Base-by-base conservation (phyloP, 1,140 invertebrate species). In the Ctenoplectra terminalis region DNA sequence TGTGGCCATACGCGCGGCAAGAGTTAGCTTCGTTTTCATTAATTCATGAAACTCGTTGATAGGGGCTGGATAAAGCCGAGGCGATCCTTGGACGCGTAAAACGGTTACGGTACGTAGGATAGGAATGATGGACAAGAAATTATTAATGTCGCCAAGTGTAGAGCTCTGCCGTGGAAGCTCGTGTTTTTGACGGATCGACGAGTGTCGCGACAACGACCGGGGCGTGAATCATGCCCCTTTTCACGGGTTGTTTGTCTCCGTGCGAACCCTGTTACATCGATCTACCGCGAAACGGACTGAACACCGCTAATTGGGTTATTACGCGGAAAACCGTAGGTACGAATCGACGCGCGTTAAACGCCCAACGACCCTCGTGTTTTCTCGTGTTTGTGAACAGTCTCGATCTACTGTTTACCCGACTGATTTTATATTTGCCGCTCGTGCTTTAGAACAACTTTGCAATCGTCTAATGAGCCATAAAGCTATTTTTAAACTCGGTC, bases 291-390 rank as follows among this genome's bases (percentile, higher is more conserved):
- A 5, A 29, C 37, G n/a, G 9, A 15, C 17, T 13, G 34, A 31
- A 48, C 54, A 37, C 64, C 64, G 67, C 69, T 72, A 72, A 72
- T 79, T 72, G 69, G 69, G 56, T 79, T 79, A 73, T 75, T 66
- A 58, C 60, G 23, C 37, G 40, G 1, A 6, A 1, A 64, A 46
- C n/a, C 60, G 23, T 46, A n/a, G n/a, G n/a, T n/a, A 43, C n/a
- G 46, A 54, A 74, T 80, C 46, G 56, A 11, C 56, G 48, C 60
- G 76, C 20, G 37, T 46, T 70, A 15, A 2, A 40, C 23, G 29
- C 26, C 20, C 31, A 1, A 6, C 29, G 31, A 2, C 31, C 26
- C 52, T 23, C 6, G 1, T 29, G 17, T 60, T 60, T 34, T 46
- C 5, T 6, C 29, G 34, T 56, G 26, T 31, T 54, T 23, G 66